A percentile compares a stretch with the other conserved stretches of the same genome.
These are phyloP conservation scores for Electrona antarctica DNA, from an alignment of 2,113 vertebrate species.

Conservation along the genomic window DNA sequence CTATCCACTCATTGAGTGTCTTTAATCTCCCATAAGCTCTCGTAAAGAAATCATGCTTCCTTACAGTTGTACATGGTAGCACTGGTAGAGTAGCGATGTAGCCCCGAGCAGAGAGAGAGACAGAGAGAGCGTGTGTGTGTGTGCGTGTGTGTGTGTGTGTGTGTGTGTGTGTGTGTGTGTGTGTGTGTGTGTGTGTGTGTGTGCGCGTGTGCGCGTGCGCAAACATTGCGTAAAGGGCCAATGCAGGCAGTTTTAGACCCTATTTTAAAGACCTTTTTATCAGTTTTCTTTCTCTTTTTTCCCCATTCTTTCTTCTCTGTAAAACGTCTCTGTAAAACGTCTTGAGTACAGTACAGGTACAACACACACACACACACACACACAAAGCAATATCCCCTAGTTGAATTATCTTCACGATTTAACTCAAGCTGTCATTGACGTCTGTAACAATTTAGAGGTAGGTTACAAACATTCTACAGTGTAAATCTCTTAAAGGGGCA, in stretches of 20 bases:
- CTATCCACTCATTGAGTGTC: constrained; percentile 40
- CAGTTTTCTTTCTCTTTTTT: constrained; percentile 5
- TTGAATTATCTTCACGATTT: neutral
- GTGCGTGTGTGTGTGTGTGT: constrained; percentile 29
- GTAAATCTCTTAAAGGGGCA: constrained; percentile 23
- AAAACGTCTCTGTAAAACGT: constrained; percentile 40
- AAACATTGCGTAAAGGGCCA: constrained; percentile 56
- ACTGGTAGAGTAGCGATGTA: constrained; percentile 42
- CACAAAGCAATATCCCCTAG: neutral
- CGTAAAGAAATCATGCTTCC: constrained; percentile 52
- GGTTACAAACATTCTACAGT: neutral
- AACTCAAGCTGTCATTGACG: neutral
- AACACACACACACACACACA: neutral
- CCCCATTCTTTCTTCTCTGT: constrained; percentile 15
- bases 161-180: constrained; percentile 34
- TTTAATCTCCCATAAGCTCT: constrained; percentile 31
- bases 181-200: constrained; percentile 35
- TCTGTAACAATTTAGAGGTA: neutral
- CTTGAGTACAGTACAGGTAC: constrained; percentile 31
- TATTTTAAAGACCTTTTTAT: constrained; percentile 53
- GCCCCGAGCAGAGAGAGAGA: constrained; percentile 48
- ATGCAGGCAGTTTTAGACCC: constrained; percentile 48
- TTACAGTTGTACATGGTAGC: constrained; percentile 29
- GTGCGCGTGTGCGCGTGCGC: constrained; percentile 28
- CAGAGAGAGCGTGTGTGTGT: constrained; percentile 34